Conservation (phyloP, 2,797 vertebrate genomes). For the Crypturellus tataupa region DNA sequence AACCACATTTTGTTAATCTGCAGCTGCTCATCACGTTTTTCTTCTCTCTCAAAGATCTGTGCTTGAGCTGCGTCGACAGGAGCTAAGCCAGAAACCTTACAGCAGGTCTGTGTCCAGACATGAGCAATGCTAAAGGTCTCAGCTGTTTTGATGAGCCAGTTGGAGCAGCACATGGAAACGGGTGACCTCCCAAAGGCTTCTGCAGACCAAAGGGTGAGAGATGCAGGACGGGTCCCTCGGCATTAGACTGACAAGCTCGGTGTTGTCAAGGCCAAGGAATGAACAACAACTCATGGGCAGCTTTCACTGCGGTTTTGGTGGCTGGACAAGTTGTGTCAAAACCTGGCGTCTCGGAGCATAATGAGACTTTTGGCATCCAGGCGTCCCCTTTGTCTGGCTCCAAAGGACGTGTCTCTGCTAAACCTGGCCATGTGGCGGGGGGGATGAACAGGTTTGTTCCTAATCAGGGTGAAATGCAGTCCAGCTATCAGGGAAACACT, state of each 20-base stretch:
- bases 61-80: rapidly evolving
- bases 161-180: not conserved
- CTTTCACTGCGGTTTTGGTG: not conserved
- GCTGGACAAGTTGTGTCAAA: not conserved
- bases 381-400: too few relatives aligned
- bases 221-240: not conserved
- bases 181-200: not conserved
- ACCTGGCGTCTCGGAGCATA: rapidly evolving
- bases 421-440: not conserved
- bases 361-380: not conserved
- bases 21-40: not conserved
- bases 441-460: not conserved
- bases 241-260: not conserved
- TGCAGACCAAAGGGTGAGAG: not conserved
- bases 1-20: not conserved
- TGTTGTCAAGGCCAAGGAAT: not conserved
- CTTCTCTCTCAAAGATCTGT: not conserved
- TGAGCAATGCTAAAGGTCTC: not conserved
- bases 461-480: not conserved
- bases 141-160: not conserved
- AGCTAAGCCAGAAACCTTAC: not conserved
- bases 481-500: not conserved
- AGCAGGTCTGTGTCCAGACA: not conserved
- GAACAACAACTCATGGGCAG: not conserved
- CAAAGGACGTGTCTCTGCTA: not conserved